Evolutionary conservation across 2,113 vertebrate genomes (phyloP).

Genomic region (Mobula hypostoma): DNA sequence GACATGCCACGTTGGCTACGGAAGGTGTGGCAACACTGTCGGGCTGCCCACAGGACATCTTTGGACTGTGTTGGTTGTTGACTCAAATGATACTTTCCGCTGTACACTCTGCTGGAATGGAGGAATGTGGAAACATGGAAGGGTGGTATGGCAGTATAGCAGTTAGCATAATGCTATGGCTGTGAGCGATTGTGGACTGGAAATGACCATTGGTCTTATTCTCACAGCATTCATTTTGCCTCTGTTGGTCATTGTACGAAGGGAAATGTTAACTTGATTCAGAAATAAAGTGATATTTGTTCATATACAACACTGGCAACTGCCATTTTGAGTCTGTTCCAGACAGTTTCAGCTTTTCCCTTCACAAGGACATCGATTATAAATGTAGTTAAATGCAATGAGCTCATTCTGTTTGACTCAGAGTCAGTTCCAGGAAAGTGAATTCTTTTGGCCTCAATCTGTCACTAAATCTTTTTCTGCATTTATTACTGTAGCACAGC

Average conservation of each 20-base stretch:
- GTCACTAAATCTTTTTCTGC: not conserved
- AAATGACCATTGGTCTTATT: not conserved
- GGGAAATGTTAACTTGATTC: too few species aligned
- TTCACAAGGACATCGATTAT: not conserved
- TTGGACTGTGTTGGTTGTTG: too few species aligned
- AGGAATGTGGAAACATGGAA: too few species aligned
- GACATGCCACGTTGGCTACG: too few species aligned
- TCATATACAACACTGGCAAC: not conserved
- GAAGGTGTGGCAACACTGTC: too few species aligned
- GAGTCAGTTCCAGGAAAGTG: not conserved
- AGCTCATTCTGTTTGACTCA: not conserved
- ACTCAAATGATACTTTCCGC: too few species aligned
- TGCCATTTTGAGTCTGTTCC: not conserved
- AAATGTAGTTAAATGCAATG: not conserved
- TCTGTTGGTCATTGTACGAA: not conserved
- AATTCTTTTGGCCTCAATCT: constrained; percentile 20
- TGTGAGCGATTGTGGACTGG: not conserved
- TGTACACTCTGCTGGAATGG: too few species aligned
- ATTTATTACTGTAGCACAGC: not conserved
- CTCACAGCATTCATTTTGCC: too few species aligned
- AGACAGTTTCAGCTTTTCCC: not conserved
- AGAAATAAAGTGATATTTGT: not conserved
- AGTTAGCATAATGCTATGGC: too few species aligned
- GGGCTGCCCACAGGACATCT: too few species aligned
- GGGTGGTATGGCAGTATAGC: too few species aligned